Conservation (phyloP, 2,113 vertebrate species). For the Syngnathus typhle region DNA sequence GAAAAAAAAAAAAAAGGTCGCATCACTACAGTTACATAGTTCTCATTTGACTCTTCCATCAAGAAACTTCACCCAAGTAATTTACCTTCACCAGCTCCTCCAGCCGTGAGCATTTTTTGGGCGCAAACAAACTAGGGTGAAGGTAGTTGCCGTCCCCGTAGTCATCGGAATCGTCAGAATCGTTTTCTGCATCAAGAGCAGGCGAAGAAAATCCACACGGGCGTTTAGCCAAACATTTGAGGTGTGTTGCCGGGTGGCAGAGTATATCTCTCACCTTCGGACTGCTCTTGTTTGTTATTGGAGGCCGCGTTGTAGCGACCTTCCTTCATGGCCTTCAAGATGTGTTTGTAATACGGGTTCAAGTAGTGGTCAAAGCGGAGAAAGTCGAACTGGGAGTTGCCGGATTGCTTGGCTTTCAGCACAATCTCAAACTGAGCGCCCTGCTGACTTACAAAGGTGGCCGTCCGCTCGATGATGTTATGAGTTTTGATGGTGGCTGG, state of each 20-base stretch:
- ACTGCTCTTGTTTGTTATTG: slow-evolving; percentile 68
- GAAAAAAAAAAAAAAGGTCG: slow-evolving; percentile 1
- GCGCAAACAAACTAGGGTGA: slow-evolving; percentile 93
- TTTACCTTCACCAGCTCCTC: slow-evolving; percentile 91
- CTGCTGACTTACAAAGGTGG: slow-evolving; percentile 93
- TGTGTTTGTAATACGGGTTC: slow-evolving; percentile 97
- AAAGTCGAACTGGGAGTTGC: slow-evolving; percentile 97
- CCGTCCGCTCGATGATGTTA: slow-evolving; percentile 94
- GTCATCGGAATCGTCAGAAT: slow-evolving; percentile 78
- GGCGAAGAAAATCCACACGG: not conserved
- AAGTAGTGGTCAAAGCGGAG: slow-evolving; percentile 97
- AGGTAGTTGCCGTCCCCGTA: slow-evolving; percentile 86
- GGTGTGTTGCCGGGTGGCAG: not conserved
- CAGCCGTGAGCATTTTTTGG: slow-evolving; percentile 83
- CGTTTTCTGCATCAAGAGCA: slow-evolving; percentile 60
- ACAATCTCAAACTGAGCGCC: slow-evolving; percentile 98
- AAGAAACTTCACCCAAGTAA: not conserved
- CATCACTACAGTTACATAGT: no score
- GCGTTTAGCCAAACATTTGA: not conserved
- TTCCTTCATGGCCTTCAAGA: slow-evolving; percentile 94
- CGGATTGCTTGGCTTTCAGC: slow-evolving; percentile 91
- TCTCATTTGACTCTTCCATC: not conserved
- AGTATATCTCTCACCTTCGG: slow-evolving; percentile 70
- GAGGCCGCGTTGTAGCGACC: slow-evolving; percentile 79
- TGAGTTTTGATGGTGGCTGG: slow-evolving; percentile 95